Percentiles rank a stretch among this genome's conserved stretches.
Evolutionary conservation across 2,888 invertebrate species (phyloP).

Genomic region (Deilephila porcellus): DNA sequence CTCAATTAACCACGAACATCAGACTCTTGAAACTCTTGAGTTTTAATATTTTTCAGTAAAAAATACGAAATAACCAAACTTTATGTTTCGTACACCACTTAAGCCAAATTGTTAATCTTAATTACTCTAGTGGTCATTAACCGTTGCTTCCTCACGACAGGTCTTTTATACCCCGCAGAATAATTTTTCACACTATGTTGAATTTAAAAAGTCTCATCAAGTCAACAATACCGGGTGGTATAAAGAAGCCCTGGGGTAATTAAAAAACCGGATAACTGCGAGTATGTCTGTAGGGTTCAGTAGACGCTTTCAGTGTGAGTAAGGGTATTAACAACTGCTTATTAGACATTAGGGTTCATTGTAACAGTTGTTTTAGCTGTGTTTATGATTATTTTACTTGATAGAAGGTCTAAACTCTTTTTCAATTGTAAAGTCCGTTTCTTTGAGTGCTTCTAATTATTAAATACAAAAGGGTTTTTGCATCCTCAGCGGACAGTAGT

Average conservation of each 20-base stretch:
- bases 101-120: constrained; percentile 8
- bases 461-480: neutral
- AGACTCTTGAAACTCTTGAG: too few relatives aligned
- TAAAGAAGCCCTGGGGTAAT: constrained; percentile 18
- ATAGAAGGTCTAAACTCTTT: too few relatives aligned
- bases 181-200: constrained; percentile 17
- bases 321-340: neutral
- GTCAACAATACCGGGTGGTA: constrained; percentile 12
- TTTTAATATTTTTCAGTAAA: neutral
- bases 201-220: constrained; percentile 26
- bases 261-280: constrained; percentile 1
- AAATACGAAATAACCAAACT: neutral
- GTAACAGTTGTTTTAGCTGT: neutral
- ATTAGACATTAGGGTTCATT: neutral
- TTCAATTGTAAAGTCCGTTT: too few relatives aligned
- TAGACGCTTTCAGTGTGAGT: constrained; percentile 1
- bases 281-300: constrained; percentile 6
- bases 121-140: constrained; percentile 8
- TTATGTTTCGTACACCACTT: neutral
- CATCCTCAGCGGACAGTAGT: neutral
- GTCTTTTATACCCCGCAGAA: constrained; percentile 7
- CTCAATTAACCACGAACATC: too few relatives aligned
- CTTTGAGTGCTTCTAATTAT: neutral
- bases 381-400: neutral
- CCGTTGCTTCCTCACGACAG: neutral